A percentile compares a stretch with the other conserved stretches of the same genome.
These are phyloP conservation scores for Poecile atricapillus DNA, from an alignment of 2,113 vertebrate genomes.

Conservation along the genomic window DNA sequence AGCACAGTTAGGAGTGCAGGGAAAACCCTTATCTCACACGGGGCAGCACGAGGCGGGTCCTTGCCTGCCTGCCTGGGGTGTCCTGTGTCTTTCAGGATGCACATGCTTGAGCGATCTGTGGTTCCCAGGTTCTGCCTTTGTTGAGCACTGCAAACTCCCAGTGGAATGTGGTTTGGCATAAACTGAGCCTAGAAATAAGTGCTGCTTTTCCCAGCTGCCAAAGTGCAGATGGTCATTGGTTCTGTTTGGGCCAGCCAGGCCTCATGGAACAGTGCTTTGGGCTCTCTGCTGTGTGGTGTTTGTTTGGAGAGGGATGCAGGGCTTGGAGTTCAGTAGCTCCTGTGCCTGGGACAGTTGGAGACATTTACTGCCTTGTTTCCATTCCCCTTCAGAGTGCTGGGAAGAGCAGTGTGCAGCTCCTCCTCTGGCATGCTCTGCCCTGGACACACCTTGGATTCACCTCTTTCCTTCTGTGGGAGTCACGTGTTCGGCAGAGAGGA, in stretches of 20 bases:
- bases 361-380: not conserved
- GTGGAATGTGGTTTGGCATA: not conserved
- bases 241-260: not conserved
- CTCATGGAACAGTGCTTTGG: not conserved
- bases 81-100: not conserved
- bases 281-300: not conserved
- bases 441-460: not conserved
- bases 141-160: not conserved
- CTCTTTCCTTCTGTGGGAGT: not conserved
- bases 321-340: not conserved
- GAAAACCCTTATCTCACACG: not conserved
- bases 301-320: not conserved
- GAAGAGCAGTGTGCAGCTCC: not conserved
- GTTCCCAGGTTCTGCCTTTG: not conserved
- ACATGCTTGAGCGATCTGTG: accelerated
- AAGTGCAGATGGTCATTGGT: accelerated
- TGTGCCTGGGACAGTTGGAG: accelerated
- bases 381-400: not conserved
- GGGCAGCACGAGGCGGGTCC: not conserved
- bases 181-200: not conserved
- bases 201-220: not conserved
- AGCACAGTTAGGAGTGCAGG: not conserved
- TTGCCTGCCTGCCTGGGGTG: not conserved
- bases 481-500: not conserved
- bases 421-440: not conserved